phyloP scores from a whole-genome alignment of 2,113 vertebrate species.

The Oxyura jamaicensis region DNA sequence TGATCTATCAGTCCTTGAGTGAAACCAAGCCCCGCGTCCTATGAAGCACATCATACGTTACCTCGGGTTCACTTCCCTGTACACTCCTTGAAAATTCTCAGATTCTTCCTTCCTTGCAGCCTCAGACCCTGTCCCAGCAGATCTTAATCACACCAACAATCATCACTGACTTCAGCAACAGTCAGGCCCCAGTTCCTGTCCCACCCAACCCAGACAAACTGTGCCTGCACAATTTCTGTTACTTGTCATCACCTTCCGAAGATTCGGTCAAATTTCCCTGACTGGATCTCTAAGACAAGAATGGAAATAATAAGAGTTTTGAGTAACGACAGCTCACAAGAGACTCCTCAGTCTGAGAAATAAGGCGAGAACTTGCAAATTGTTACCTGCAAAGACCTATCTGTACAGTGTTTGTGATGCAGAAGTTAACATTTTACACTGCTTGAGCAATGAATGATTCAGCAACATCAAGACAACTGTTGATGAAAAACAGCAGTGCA shows the following conservation, averaged over 20 bases:
- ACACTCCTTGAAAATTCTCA: constrained; percentile 2
- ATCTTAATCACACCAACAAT: background rate
- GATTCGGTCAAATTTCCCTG: background rate
- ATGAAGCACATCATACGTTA: constrained; percentile 18
- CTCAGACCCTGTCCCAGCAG: background rate
- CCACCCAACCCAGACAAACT: background rate
- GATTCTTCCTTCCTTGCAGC: background rate
- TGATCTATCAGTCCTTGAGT: constrained; percentile 45
- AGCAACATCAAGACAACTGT: background rate
- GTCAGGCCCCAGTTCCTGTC: background rate
- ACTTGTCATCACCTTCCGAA: background rate
- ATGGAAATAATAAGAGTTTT: background rate
- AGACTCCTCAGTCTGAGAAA: background rate
- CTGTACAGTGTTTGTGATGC: background rate
- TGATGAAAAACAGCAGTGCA: background rate
- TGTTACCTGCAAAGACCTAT: background rate
- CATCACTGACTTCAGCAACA: background rate
- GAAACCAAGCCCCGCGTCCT: constrained; percentile 43
- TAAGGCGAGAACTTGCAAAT: background rate
- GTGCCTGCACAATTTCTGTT: background rate
- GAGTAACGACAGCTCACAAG: background rate
- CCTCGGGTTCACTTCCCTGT: background rate
- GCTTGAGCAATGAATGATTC: background rate
- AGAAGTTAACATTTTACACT: background rate
- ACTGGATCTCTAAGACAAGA: background rate